A percentile compares a stretch with the other conserved stretches of the same genome.
Conservation (phyloP, 2,113 vertebrate species). For the Periophthalmus modestus region DNA sequence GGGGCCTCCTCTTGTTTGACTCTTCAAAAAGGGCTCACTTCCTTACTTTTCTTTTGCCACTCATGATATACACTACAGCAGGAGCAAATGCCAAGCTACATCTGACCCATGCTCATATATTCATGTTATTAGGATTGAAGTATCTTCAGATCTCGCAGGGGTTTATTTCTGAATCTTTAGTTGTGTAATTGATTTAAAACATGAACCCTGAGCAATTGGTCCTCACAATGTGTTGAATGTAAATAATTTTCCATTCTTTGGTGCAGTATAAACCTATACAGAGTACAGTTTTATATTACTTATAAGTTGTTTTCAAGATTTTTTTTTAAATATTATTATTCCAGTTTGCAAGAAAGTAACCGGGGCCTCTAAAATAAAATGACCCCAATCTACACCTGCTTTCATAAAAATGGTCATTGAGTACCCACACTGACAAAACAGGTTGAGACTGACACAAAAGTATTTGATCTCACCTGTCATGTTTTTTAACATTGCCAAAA, state of each 20-base stretch:
- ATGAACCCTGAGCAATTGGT: slow-evolving; percentile 43
- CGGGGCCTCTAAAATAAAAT: neutral
- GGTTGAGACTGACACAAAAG: slow-evolving; percentile 16
- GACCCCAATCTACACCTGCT: neutral
- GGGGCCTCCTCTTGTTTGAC: slow-evolving; percentile 39
- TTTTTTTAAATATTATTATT: neutral
- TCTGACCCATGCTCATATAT: slow-evolving; percentile 36
- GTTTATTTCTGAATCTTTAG: slow-evolving; percentile 32
- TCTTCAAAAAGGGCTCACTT: slow-evolving; percentile 55
- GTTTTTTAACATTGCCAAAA: slow-evolving; percentile 51
- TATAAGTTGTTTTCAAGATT: neutral
- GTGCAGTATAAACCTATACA: slow-evolving; percentile 30
- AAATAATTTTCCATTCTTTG: slow-evolving; percentile 62
- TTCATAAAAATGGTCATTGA: neutral
- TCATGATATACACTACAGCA: slow-evolving; percentile 57
- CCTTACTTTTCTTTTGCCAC: slow-evolving; percentile 34
- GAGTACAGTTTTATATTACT: neutral
- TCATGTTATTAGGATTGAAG: slow-evolving; percentile 28
- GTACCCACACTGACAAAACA: neutral
- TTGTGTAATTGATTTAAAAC: slow-evolving; percentile 12
- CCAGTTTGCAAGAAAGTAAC: neutral
- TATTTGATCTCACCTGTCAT: slow-evolving; percentile 22
- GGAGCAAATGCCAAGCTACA: slow-evolving; percentile 23
- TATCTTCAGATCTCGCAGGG: slow-evolving; percentile 33
- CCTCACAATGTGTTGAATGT: slow-evolving; percentile 70